A percentile compares a stretch with the other conserved stretches of the same genome.
Conservation (phyloP, 2,797 vertebrate species). For the Novumbra hubbsi region DNA sequence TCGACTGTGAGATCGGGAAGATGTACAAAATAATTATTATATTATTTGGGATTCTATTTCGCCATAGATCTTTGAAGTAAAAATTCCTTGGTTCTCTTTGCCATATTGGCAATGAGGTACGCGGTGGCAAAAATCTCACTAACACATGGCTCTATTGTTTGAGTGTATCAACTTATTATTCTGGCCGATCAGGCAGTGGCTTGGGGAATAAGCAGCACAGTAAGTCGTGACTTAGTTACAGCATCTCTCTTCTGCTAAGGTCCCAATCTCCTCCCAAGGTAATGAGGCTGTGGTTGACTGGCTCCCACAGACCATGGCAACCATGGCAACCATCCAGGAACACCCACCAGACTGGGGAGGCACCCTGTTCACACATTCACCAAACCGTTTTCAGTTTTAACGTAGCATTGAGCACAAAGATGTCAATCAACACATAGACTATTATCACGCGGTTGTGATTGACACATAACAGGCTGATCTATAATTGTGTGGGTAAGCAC, state of each 20-base stretch:
- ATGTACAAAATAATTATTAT: not conserved
- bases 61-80: not conserved
- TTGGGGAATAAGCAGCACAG: not conserved
- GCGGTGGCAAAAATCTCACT: not conserved
- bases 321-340: not conserved
- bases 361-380: not conserved
- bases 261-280: not conserved
- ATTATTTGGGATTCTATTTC: not conserved
- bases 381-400: no score
- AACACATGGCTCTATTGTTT: not conserved
- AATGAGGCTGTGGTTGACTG: not conserved
- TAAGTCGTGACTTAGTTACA: not conserved
- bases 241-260: not conserved
- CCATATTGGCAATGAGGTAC: not conserved
- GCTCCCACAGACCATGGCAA: not conserved
- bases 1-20: slow-evolving; percentile 8
- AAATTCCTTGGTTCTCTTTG: not conserved
- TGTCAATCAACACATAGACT: not conserved
- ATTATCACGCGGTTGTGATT: no score
- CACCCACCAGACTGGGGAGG: not conserved
- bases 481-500: no score
- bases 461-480: no score
- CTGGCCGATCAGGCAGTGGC: not conserved
- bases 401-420: not conserved
- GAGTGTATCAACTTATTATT: not conserved